Evolutionary conservation across 2,113 vertebrate species (phyloP).

Genomic region (Bubo blakistoni): DNA sequence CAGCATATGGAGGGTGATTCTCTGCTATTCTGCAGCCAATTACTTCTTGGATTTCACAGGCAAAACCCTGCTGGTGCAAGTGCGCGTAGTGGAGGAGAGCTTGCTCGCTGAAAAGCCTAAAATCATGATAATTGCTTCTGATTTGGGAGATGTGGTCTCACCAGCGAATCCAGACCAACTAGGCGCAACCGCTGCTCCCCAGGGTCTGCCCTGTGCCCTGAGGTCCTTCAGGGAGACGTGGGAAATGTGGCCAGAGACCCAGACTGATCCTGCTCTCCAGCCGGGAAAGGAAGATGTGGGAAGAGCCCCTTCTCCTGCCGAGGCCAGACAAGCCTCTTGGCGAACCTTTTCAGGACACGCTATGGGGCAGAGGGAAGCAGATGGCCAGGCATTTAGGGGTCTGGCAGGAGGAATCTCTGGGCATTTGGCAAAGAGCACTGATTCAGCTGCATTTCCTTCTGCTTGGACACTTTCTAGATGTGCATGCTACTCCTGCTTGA

Average conservation of each 20-base stretch:
- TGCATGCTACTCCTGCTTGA: not conserved
- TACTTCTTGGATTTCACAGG: conserved; percentile 13
- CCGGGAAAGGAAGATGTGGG: not conserved
- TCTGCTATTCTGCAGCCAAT: not conserved
- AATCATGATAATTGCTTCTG: not conserved
- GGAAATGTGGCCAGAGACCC: not conserved
- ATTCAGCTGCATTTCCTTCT: not conserved
- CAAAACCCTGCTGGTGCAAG: not conserved
- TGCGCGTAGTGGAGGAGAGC: fast-evolving
- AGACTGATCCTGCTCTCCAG: not conserved
- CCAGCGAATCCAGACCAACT: not conserved
- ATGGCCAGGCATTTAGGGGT: not conserved
- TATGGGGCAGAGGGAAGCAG: not conserved
- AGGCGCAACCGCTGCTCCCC: not conserved
- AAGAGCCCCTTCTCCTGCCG: not conserved
- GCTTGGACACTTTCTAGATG: not conserved
- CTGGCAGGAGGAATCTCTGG: not conserved
- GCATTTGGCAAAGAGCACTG: not conserved
- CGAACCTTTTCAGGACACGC: not conserved
- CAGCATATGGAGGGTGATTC: conserved; percentile 46
- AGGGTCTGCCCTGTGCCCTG: fast-evolving
- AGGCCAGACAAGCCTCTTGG: not conserved
- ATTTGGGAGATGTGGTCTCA: not conserved
- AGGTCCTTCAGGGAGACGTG: not conserved
- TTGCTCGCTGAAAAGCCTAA: not conserved